phyloP scores from a whole-genome alignment of 2,888 invertebrate genomes.

The Harpalus rubripes region DNA sequence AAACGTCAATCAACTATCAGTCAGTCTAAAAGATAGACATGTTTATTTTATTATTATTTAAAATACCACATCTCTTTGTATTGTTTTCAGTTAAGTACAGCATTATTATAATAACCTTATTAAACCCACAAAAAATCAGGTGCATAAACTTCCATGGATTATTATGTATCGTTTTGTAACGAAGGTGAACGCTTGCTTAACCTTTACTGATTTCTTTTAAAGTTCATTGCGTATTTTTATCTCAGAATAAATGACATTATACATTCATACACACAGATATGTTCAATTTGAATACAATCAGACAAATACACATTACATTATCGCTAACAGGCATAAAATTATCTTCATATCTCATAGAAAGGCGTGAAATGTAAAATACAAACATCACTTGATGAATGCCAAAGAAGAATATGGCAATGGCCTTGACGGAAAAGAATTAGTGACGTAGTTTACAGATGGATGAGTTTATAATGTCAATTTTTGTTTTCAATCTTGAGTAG shows the following conservation, averaged over 20 bases:
- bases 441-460: not conserved
- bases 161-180: constrained; percentile 47
- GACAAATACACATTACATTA: constrained; percentile 13
- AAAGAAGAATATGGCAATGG: constrained; percentile 33
- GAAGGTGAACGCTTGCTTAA: constrained; percentile 25
- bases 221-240: constrained; percentile 47
- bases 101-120: not conserved
- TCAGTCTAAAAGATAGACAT: too few relatives aligned
- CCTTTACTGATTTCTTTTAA: constrained; percentile 46
- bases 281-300: constrained; percentile 41
- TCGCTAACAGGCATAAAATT: constrained; percentile 35
- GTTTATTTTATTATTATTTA: too few relatives aligned
- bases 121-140: constrained; percentile 30
- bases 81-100: too few relatives aligned
- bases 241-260: constrained; percentile 38
- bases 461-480: constrained; percentile 41
- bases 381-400: not conserved
- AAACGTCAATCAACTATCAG: too few relatives aligned
- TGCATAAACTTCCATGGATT: constrained; percentile 29
- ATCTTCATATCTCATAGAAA: constrained; percentile 12
- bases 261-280: constrained; percentile 39
- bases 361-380: constrained; percentile 14
- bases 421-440: constrained; percentile 9
- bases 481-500: not conserved
- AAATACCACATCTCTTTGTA: too few relatives aligned